Conservation (phyloP, 1,140 invertebrate genomes). For the Drosophila nigromelanica region DNA sequence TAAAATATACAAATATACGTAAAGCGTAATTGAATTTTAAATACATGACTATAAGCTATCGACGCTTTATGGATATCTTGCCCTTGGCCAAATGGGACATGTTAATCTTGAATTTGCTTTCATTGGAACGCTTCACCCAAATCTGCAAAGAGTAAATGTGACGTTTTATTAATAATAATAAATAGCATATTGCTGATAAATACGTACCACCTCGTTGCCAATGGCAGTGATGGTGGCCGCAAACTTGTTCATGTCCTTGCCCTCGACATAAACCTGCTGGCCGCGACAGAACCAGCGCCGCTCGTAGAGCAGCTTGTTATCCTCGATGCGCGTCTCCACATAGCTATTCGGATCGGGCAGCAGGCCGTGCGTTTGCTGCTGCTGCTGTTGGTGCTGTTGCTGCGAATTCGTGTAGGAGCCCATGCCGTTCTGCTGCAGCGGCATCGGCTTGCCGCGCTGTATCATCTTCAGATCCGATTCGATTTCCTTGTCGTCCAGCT, state of each 20-base stretch:
- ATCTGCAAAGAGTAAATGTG: conserved; percentile 87
- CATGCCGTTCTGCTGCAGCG: conserved; percentile 76
- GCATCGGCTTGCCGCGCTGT: conserved; percentile 87
- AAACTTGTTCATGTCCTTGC: conserved; percentile 92
- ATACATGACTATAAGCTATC: conserved; percentile 75
- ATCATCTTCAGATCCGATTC: conserved; percentile 94
- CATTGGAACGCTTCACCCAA: conserved; percentile 93
- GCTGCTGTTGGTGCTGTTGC: conserved; percentile 51
- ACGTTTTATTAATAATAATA: no score
- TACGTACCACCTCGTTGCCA: conserved; percentile 92
- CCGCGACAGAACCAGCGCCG: conserved; percentile 97
- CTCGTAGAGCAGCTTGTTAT: conserved; percentile 97
- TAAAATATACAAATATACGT: conserved; percentile 37
- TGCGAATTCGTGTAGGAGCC: conserved; percentile 48
- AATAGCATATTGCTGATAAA: no score
- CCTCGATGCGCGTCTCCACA: conserved; percentile 94
- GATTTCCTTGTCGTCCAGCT: conserved; percentile 95
- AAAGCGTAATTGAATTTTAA: conserved; percentile 23
- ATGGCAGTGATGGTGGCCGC: conserved; percentile 95
- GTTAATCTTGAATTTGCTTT: conserved; percentile 93
- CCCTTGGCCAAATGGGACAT: conserved; percentile 93
- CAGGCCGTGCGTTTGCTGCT: conserved; percentile 48
- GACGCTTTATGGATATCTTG: conserved; percentile 93
- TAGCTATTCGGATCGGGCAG: conserved; percentile 79
- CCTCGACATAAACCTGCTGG: conserved; percentile 95